Conservation (phyloP, 2,888 invertebrate genomes). For the Trachelus tabidus region DNA sequence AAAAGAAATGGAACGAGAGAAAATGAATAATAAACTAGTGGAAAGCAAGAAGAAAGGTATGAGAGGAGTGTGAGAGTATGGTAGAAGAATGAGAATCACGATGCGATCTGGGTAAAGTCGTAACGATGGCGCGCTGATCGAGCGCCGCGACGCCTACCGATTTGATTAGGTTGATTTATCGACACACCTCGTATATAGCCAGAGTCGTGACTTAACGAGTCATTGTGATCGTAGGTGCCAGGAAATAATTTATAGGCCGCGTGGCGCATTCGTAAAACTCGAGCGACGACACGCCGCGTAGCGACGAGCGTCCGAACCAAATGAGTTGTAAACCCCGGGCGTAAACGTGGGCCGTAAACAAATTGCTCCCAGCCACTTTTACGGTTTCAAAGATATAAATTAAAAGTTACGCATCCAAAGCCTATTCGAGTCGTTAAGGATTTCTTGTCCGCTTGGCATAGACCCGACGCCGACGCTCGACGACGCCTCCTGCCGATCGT, state of each 20-base stretch:
- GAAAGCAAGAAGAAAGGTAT: not conserved
- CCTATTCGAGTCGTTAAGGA: not conserved
- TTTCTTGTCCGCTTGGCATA: not conserved
- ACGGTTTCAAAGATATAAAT: slow-evolving; percentile 31
- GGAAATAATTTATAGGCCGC: slow-evolving; percentile 48
- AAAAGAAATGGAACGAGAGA: not conserved
- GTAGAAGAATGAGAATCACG: not conserved
- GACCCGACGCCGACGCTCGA: not conserved
- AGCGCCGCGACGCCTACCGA: slow-evolving; percentile 14
- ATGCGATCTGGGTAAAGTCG: not conserved
- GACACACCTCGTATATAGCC: slow-evolving; percentile 10
- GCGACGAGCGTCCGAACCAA: slow-evolving; percentile 35
- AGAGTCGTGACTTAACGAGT: slow-evolving; percentile 38
- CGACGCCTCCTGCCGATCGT: not conserved
- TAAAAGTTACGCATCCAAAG: not conserved
- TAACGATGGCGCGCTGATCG: slow-evolving; percentile 2
- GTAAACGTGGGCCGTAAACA: slow-evolving; percentile 30
- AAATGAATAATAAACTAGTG: not conserved
- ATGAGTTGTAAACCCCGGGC: slow-evolving; percentile 51
- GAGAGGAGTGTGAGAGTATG: not conserved
- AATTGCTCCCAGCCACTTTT: slow-evolving; percentile 35
- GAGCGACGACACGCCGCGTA: slow-evolving; percentile 15
- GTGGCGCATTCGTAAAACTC: slow-evolving; percentile 44
- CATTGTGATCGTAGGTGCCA: slow-evolving; percentile 40
- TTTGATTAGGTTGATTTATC: slow-evolving; percentile 34